phyloP scores from a whole-genome alignment of 2,888 invertebrate species.

The Drosophila meridionalis region DNA sequence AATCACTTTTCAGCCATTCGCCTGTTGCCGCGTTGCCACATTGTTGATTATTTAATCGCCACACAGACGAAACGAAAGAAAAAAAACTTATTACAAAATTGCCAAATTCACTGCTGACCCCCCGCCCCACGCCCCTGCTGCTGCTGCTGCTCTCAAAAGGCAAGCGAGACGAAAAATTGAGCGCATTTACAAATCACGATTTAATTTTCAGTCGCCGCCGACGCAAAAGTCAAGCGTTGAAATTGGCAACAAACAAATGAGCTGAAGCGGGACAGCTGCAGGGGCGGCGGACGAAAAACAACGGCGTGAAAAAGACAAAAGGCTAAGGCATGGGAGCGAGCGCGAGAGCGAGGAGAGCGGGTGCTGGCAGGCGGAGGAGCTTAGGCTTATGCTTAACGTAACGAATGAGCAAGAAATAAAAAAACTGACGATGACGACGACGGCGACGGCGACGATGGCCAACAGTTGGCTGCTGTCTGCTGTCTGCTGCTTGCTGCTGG shows the following conservation, averaged over 20 bases:
- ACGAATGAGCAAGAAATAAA: conserved; percentile 31
- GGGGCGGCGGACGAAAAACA: conserved; percentile 6
- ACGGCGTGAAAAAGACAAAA: conserved; percentile 76
- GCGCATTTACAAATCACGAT: conserved; percentile 82
- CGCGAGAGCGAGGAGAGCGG: not conserved
- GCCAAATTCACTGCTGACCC: conserved; percentile 55
- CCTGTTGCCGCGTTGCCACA: conserved; percentile 70
- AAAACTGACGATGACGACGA: not conserved
- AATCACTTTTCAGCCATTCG: conserved; percentile 55
- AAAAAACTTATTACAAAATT: conserved; percentile 77
- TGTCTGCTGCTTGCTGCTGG: conserved; percentile 45
- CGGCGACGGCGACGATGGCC: conserved; percentile 41
- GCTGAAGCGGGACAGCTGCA: conserved; percentile 11
- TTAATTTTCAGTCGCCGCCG: conserved; percentile 72
- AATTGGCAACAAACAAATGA: conserved; percentile 81
- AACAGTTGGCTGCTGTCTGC: conserved; percentile 59
- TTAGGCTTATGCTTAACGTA: conserved; percentile 47
- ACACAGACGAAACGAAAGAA: conserved; percentile 34
- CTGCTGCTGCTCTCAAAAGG: conserved; percentile 24
- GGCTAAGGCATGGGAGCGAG: conserved; percentile 42
- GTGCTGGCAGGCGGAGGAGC: not conserved
- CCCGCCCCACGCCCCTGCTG: not conserved
- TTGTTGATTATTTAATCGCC: conserved; percentile 75
- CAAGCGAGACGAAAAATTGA: conserved; percentile 69
- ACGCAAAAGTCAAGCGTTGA: conserved; percentile 73